phyloP scores from a whole-genome alignment of 2,888 invertebrate species.

The Tipula confusa region DNA sequence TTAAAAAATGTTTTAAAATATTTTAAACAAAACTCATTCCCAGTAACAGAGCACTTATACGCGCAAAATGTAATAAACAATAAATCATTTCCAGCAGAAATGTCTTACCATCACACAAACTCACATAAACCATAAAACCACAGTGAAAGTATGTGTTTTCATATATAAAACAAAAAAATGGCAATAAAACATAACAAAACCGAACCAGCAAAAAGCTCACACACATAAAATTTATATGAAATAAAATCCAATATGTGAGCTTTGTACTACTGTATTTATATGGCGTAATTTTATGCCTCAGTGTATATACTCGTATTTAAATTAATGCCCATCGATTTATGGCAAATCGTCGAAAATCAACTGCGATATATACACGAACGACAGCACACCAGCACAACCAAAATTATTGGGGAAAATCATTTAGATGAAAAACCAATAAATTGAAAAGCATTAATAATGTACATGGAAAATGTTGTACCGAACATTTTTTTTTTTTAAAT shows the following conservation, averaged over 20 bases:
- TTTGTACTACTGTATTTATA: not conserved
- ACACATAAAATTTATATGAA: not conserved
- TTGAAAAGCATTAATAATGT: slow-evolving; percentile 16
- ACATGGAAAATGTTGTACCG: not conserved
- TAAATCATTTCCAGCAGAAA: not conserved
- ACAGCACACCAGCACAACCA: not conserved
- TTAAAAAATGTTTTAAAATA: not conserved
- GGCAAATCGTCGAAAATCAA: not conserved
- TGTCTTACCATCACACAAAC: not conserved
- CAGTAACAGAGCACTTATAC: not conserved
- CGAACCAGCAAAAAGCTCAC: not conserved
- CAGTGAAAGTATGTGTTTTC: not conserved
- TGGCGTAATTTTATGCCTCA: not conserved
- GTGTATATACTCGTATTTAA: not conserved
- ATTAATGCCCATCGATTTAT: not conserved
- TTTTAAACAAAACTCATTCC: not conserved
- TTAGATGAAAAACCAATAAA: slow-evolving; percentile 5
- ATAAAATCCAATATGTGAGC: slow-evolving; percentile 8
- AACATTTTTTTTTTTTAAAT: too few relatives aligned
- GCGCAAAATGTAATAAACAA: not conserved
- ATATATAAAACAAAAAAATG: too few relatives aligned
- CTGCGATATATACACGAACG: not conserved
- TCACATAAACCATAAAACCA: not conserved
- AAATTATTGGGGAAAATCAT: not conserved
- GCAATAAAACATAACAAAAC: not conserved